Conservation (phyloP, 2,888 invertebrate species). For the Deroplatys truncata region DNA sequence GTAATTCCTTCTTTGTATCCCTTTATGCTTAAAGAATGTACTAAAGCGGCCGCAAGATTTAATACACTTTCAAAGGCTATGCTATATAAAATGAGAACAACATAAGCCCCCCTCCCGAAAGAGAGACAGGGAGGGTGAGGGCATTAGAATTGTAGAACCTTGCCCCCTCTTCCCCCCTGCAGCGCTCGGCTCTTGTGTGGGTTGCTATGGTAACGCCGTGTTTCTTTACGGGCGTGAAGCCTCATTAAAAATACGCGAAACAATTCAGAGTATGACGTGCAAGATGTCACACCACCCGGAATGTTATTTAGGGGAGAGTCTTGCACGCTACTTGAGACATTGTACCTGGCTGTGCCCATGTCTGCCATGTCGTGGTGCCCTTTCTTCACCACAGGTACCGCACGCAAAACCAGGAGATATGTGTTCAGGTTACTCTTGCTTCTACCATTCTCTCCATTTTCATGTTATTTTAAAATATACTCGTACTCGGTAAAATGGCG, state of each 20-base stretch:
- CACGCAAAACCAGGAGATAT: neutral
- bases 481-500: too few relatives aligned
- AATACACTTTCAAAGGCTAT: neutral
- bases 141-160: neutral
- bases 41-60: neutral
- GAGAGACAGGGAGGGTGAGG: neutral
- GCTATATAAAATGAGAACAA: neutral
- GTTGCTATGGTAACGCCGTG: neutral
- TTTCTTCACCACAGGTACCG: neutral
- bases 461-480: too few relatives aligned
- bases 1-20: neutral
- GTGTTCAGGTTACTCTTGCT: too few relatives aligned
- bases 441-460: too few relatives aligned
- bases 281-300: neutral
- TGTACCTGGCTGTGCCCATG: neutral
- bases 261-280: neutral
- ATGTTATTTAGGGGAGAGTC: too few relatives aligned
- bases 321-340: neutral
- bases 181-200: neutral
- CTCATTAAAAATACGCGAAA: constrained; percentile 1
- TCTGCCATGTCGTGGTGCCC: too few relatives aligned
- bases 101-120: neutral
- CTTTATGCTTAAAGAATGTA: neutral
- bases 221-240: neutral
- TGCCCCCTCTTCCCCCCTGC: neutral